Evolutionary conservation across 2,888 invertebrate genomes (phyloP).

Genomic region (Xylophagus ater): DNA sequence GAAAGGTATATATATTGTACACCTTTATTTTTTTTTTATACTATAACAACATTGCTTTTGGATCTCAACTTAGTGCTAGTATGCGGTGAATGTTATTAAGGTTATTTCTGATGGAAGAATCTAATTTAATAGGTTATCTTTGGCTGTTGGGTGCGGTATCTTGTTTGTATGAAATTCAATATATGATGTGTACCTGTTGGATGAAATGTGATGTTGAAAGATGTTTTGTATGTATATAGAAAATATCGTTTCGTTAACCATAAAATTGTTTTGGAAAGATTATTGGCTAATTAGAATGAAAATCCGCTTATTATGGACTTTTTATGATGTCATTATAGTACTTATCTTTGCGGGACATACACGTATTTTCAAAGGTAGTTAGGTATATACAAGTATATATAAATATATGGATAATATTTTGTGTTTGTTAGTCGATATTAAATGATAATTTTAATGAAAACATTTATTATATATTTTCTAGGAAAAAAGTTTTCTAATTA

Average conservation of each 20-base stretch:
- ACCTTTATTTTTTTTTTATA: no score
- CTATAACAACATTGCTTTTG: conserved; percentile 11
- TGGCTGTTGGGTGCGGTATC: no score
- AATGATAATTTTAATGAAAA: no score
- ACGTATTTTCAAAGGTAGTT: no score
- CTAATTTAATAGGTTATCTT: conserved; percentile 17
- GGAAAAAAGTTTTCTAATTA: no score
- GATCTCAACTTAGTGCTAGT: conserved; percentile 9
- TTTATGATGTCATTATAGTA: conserved; percentile 21
- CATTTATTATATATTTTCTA: no score
- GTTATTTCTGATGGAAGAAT: conserved; percentile 18
- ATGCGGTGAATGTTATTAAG: conserved; percentile 12
- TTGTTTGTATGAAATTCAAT: conserved; percentile 12
- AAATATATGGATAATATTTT: no score
- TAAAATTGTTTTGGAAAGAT: conserved; percentile 13
- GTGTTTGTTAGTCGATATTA: no score
- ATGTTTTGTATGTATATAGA: conserved; percentile 5
- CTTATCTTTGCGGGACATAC: conserved; percentile 20
- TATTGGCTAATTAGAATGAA: conserved; percentile 24
- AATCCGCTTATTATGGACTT: conserved; percentile 22
- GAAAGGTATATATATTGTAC: no score
- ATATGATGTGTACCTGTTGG: conserved; percentile 15
- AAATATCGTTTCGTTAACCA: no score
- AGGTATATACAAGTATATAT: no score
- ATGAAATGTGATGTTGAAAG: conserved; percentile 14